Conservation (phyloP, 1,140 invertebrate genomes). For the Thaumatotibia leucotreta region DNA sequence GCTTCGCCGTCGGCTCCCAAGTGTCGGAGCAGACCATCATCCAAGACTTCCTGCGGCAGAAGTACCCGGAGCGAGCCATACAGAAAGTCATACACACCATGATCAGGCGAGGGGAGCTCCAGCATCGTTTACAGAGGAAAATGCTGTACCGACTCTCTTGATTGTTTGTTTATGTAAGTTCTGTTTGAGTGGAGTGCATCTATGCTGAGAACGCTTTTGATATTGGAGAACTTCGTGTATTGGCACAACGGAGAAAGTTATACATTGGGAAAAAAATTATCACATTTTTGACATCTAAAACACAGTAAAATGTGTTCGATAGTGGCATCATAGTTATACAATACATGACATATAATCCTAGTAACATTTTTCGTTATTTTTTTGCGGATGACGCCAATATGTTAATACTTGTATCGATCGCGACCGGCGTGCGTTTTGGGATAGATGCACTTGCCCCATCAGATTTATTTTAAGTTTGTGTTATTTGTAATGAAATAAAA, state of each 20-base stretch:
- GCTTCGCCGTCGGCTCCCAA: slow-evolving; percentile 97
- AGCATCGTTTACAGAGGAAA: slow-evolving; percentile 97
- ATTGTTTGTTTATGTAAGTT: slow-evolving; percentile 22
- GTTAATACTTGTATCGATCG: too few species aligned
- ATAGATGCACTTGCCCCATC: neutral
- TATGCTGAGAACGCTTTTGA: neutral
- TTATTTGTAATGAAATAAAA: slow-evolving; percentile 11
- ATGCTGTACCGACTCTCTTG: slow-evolving; percentile 94
- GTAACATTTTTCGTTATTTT: too few species aligned
- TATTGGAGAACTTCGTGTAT: too few species aligned
- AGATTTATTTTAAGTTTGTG: neutral
- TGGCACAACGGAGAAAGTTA: too few species aligned
- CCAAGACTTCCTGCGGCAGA: slow-evolving; percentile 95
- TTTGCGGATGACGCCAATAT: too few species aligned
- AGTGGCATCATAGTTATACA: too few species aligned
- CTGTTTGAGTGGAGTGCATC: neutral
- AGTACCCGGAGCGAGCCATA: slow-evolving; percentile 93
- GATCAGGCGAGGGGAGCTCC: slow-evolving; percentile 95
- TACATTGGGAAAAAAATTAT: too few species aligned
- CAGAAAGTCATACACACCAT: slow-evolving; percentile 95
- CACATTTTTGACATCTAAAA: too few species aligned
- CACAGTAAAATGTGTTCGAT: too few species aligned
- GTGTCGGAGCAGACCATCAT: slow-evolving; percentile 96
- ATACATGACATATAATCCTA: too few species aligned
- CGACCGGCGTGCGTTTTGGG: too few species aligned